Conservation (phyloP, 2,888 invertebrate genomes). For the Pogonocherus hispidulus region DNA sequence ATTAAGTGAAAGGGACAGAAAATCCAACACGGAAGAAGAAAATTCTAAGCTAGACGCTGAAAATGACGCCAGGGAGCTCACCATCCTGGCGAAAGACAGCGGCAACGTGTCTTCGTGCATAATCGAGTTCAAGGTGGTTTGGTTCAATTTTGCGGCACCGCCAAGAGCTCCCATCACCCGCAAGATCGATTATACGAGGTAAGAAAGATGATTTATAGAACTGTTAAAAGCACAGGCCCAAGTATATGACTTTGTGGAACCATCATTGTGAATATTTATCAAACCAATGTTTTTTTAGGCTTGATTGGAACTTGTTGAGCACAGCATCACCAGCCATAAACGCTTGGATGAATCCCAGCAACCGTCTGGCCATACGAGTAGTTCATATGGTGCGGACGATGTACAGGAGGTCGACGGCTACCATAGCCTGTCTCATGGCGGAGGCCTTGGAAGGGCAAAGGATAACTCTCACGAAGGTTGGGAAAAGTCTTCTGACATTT, state of each 20-base stretch:
- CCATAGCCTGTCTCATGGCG: conserved; percentile 95
- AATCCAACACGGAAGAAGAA: conserved; percentile 41
- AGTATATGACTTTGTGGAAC: no score
- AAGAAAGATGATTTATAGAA: conserved; percentile 50
- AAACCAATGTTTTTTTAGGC: conserved; percentile 68
- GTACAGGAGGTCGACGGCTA: conserved; percentile 85
- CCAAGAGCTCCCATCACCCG: conserved; percentile 94
- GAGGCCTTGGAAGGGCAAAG: conserved; percentile 91
- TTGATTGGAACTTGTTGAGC: conserved; percentile 96
- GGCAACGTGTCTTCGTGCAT: conserved; percentile 89
- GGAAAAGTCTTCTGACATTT: no score
- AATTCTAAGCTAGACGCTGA: conserved; percentile 42
- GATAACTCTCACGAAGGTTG: conserved; percentile 82
- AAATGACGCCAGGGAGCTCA: conserved; percentile 52
- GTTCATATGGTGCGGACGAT: conserved; percentile 85
- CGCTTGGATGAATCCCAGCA: conserved; percentile 98
- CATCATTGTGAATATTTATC: no score
- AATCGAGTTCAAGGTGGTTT: conserved; percentile 90
- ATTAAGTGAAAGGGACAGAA: conserved; percentile 41
- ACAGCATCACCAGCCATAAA: conserved; percentile 97
- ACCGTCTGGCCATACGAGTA: conserved; percentile 88
- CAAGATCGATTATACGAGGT: conserved; percentile 94
- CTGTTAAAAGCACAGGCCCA: no score
- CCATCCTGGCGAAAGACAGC: conserved; percentile 72
- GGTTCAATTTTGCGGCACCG: conserved; percentile 98